Evolutionary conservation across 2,113 vertebrate species (phyloP), one percentile per base, ranked within the genome.

Genomic region (Neolamprologus falcicula): DNA sequence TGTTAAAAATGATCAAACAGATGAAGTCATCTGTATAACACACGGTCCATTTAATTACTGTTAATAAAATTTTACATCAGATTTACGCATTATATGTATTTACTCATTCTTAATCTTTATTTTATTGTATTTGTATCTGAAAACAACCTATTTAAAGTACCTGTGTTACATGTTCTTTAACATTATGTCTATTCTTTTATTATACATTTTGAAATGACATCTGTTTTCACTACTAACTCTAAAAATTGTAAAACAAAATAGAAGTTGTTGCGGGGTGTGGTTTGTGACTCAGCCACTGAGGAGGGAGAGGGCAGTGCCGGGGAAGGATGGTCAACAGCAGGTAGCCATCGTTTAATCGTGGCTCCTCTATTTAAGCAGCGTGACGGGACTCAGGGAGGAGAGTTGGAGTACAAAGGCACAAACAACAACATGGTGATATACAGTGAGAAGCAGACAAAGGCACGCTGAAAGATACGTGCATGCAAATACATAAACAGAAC

Each of bases 381-480:
- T 35, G 59, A 63, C 0, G 0, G 59, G 59, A 63, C 31, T 63
- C 59, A 4, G 9, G 31, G 59, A 11, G 28, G 59, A 63, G 28
- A 63, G 16, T 63, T 63, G 59, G 59, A 63, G 59, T 33, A 63
- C 59, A 63, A 19, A 63, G 1, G 59, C 31, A 33, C 3, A 63
- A 63, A 11, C 1, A 35, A 35, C 9, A 63, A 35, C 31, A 33
- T 63, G 16, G 9, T 33, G 6, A 63, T 11, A 63, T 0, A 63
- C 59, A 11, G 6, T 7, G 31, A 63, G 59, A 63, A 63, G 59
- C 16, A 35, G 59, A 63, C 31, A n/a, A 63, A 35, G 59, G 26
- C 57, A 59, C 5, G 14, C 26, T 59, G 7, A 31, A 59, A 59
- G 55, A 28, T 0, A 0, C 2, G 5, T 63, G 28, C 1, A 35